Base-by-base conservation (phyloP, 2,888 invertebrate genomes). In the Oxyteleia sp. region DNA sequence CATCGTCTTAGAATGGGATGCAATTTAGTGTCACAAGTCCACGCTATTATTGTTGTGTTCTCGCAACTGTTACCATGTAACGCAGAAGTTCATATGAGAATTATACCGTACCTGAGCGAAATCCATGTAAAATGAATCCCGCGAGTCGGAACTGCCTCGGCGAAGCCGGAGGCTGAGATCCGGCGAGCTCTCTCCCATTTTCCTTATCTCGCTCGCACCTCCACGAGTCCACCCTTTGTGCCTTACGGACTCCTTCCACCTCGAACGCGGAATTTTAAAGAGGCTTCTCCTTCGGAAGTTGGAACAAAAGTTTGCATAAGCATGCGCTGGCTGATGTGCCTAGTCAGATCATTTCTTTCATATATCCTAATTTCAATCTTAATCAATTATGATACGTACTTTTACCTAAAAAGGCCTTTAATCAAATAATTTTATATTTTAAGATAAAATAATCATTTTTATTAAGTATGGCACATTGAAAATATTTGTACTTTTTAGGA, bases 121-220 rank as follows among this genome's bases (percentile, higher is more conserved):
- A 94, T 97, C 97, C 97, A 97, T 97, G 91, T 97, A 97, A 93
- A 97, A 97, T 69, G 97, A 97, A 93, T 97, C 97, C 85, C 97
- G 95, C 35, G 97, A 97, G 94, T 97, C 97, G 92, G 97, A 97
- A 38, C 97, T 97, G 63, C 97, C 97, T 78, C 97, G 95, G 88
- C 97, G 95, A 92, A 97, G 94, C 94, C 97, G 97, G 86, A 97
- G 95, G 94, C 97, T 97, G 94, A 97, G 94, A 94, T 97, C 97
- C 84, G 97, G 97, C 79, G 97, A 97, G 93, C 97, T 97, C 94
- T 97, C 97, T 94, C 95, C 95, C 94, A 95, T 95, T 86, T 89
- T 88, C 87, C 88, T 89, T 90, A 87, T 89, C 87, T 88, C 61
- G 79, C 71, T 82, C 57, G 59, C 69, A 47, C 74, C 84, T 64